A percentile compares a stretch with the other conserved stretches of the same genome.
phyloP scores from a whole-genome alignment of 1,140 invertebrate species.

The Diplogasteroides magnus region DNA sequence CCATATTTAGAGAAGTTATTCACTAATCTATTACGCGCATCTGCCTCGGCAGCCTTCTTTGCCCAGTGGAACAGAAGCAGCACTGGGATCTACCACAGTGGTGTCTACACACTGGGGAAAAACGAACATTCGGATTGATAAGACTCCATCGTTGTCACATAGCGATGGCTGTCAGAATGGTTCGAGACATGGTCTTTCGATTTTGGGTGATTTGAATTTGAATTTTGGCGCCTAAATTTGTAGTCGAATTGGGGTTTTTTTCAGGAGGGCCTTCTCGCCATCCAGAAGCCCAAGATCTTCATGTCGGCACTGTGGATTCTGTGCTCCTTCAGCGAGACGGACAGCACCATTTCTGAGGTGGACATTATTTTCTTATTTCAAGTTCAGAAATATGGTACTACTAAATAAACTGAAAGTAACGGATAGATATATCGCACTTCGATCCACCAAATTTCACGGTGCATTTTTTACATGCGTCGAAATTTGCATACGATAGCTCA shows the following conservation, averaged over 20 bases:
- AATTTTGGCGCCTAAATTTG: background rate
- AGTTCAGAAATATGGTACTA: background rate
- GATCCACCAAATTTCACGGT: background rate
- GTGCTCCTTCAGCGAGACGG: constrained; percentile 81
- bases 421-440: background rate
- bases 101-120: too few species aligned
- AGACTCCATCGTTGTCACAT: background rate
- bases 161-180: constrained; percentile 14
- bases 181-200: constrained; percentile 2
- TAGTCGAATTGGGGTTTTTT: background rate
- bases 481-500: too few species aligned
- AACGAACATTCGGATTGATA: too few species aligned
- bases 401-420: background rate
- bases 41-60: too few species aligned
- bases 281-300: constrained; percentile 24
- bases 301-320: constrained; percentile 89
- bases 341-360: constrained; percentile 12
- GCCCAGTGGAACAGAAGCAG: too few species aligned
- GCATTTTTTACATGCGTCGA: too few species aligned
- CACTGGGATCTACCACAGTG: too few species aligned
- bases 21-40: too few species aligned
- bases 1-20: too few species aligned
- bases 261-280: constrained; percentile 21
- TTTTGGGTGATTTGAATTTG: too few species aligned
- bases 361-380: background rate